phyloP scores from a whole-genome alignment of 1,140 invertebrate genomes.

The Agrypnia vestita region DNA sequence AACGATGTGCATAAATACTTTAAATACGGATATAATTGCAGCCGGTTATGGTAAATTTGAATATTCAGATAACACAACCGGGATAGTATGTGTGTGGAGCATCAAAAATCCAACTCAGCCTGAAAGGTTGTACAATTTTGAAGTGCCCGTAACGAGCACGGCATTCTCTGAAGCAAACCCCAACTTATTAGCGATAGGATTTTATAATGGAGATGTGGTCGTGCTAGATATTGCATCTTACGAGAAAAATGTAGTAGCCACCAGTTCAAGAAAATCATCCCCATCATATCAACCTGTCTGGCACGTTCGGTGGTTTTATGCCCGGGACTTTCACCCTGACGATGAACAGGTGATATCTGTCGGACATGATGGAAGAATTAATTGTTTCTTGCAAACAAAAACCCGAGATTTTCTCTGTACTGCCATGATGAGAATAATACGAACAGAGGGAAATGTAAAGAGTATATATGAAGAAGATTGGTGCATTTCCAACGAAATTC shows the following conservation, averaged over 20 bases:
- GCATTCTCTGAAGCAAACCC: constrained; percentile 81
- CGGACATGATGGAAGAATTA: constrained; percentile 76
- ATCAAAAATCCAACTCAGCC: constrained; percentile 91
- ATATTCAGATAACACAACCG: constrained; percentile 71
- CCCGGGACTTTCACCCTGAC: constrained; percentile 66
- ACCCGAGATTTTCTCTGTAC: constrained; percentile 73
- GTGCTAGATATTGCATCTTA: constrained; percentile 80
- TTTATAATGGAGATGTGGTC: constrained; percentile 84
- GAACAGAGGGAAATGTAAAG: constrained; percentile 77
- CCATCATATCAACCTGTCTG: constrained; percentile 80
- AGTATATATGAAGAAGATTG: constrained; percentile 71
- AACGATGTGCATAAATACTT: constrained; percentile 77
- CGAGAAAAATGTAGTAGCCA: constrained; percentile 71
- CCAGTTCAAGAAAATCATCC: constrained; percentile 72
- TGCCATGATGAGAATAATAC: constrained; percentile 77
- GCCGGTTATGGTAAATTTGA: constrained; percentile 81
- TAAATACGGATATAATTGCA: constrained; percentile 79
- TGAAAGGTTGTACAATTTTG: constrained; percentile 81
- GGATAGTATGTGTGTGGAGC: constrained; percentile 85
- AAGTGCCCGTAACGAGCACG: constrained; percentile 81
- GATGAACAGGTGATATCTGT: constrained; percentile 72
- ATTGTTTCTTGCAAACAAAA: constrained; percentile 72
- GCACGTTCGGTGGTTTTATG: constrained; percentile 74
- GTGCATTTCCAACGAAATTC: constrained; percentile 71
- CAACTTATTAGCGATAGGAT: constrained; percentile 85